Evolutionary conservation across 2,113 vertebrate species (phyloP).

Genomic region (Ardeotis arabs): DNA sequence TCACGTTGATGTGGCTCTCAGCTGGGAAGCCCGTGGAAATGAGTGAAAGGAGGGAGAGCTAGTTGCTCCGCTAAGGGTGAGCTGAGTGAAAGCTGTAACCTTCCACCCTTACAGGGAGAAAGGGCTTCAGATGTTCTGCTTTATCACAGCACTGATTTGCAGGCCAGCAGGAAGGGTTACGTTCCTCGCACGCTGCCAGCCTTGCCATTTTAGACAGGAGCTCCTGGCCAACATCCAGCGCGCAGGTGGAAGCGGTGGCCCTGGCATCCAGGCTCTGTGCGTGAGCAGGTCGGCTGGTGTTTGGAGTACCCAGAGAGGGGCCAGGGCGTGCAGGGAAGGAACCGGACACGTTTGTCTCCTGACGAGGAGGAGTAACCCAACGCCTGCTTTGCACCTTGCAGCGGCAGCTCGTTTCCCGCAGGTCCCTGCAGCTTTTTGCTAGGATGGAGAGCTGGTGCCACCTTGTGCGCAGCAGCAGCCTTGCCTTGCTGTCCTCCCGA

Average conservation of each 20-base stretch:
- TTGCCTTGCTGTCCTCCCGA: not conserved
- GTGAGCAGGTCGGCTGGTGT: not conserved
- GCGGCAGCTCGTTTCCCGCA: not conserved
- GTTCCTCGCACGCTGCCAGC: not conserved
- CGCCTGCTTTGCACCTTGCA: accelerated
- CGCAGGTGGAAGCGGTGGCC: accelerated
- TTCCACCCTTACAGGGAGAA: not conserved
- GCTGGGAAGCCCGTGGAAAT: not conserved
- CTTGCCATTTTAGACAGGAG: not conserved
- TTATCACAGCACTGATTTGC: not conserved
- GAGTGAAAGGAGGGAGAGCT: not conserved
- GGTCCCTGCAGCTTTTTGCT: not conserved
- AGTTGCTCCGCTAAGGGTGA: not conserved
- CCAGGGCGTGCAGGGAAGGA: not conserved
- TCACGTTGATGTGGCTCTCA: accelerated
- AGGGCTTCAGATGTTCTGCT: not conserved
- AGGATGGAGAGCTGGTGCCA: conserved; percentile 42
- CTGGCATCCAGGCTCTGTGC: not conserved
- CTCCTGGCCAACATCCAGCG: accelerated
- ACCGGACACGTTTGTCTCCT: accelerated
- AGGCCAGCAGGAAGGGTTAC: not conserved
- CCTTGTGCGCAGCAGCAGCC: conserved; percentile 29
- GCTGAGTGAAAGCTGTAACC: not conserved
- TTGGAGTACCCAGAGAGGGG: not conserved
- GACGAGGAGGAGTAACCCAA: accelerated